phyloP scores from a whole-genome alignment of 1,140 invertebrate species.

The Choristoneura fumiferana region DNA sequence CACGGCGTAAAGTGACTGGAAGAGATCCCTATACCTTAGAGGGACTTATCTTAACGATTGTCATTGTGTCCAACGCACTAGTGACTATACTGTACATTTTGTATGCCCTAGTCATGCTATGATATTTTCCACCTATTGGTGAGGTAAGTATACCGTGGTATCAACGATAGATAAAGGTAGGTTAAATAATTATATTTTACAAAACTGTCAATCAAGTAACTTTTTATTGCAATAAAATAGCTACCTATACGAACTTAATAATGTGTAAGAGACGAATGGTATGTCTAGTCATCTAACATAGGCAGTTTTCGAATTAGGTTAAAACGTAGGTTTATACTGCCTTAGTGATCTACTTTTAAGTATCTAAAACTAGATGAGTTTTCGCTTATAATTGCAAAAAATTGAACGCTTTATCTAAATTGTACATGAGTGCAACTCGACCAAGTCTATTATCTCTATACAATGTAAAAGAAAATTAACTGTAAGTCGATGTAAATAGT shows the following conservation, averaged over 20 bases:
- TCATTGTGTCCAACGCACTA: too few relatives aligned
- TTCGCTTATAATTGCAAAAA: conserved; percentile 41
- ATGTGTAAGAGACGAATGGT: background rate
- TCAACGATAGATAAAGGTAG: too few relatives aligned
- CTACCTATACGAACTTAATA: background rate
- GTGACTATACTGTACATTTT: too few relatives aligned
- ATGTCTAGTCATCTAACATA: background rate
- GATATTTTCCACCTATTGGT: too few relatives aligned
- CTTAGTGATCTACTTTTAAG: background rate
- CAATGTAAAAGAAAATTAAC: conserved; percentile 13
- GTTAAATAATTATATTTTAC: too few relatives aligned
- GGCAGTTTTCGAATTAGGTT: background rate
- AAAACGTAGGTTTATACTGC: background rate
- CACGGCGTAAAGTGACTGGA: too few relatives aligned
- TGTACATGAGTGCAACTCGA: conserved; percentile 47
- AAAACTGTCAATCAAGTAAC: too few relatives aligned
- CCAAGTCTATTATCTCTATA: conserved; percentile 46
- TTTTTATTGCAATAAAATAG: background rate
- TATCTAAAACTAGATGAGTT: background rate
- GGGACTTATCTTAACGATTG: too few relatives aligned
- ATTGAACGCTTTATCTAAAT: conserved; percentile 48
- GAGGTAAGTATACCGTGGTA: too few relatives aligned
- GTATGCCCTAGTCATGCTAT: too few relatives aligned
- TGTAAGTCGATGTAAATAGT: conserved; percentile 57
- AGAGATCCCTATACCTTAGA: too few relatives aligned